Base-by-base conservation (phyloP, 2,797 vertebrate genomes). In the Acipenser oxyrinchus region DNA sequence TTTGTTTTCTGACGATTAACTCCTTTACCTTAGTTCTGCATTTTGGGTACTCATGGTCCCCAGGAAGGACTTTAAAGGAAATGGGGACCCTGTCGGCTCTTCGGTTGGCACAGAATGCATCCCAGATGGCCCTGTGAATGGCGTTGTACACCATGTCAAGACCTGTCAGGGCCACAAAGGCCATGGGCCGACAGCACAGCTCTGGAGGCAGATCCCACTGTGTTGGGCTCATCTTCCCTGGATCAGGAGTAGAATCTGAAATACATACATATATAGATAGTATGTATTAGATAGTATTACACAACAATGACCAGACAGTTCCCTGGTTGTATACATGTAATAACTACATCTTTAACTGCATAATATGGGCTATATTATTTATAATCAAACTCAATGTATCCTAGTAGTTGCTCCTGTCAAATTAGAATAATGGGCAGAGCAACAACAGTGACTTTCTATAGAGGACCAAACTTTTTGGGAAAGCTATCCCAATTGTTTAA, bases 141-240 rank as follows among this genome's bases (percentile, higher is more conserved):
- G 96, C 96, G 66, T 99, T 99, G 74, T 92, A 99, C 8, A 95
- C 86, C 69, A 99, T 93, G 73, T 99, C 96, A 75, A 99, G 81
- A 53, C 96, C 96, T 0, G 95, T 99, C 6, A 99, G 82, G 2
- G 96, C 92, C 60, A 99, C 96, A 58, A 98, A 99, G n/a, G 95
- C 95, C 95, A 99, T 97, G 7, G 96, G 96, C 64, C 96, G 92
- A 77, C 96, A 99, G 73, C 96, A 98, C 59, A 99, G 79, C 79
- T 99, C 96, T 23, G 95, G 92, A 18, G 96, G 96, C 68, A 98
- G 91, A 73, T 98, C 96, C 95, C 96, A 99, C 70, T 94, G 95
- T 6, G 92, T 79, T 65, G 88, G 88, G 62, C 86, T 90, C 92
- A 93, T 93, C 71, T 65, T 83, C 10, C 71, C 23, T 0, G 10